These are phyloP conservation scores for Drusus annulatus DNA, from an alignment of 1,140 invertebrate species.

Conservation along the genomic window DNA sequence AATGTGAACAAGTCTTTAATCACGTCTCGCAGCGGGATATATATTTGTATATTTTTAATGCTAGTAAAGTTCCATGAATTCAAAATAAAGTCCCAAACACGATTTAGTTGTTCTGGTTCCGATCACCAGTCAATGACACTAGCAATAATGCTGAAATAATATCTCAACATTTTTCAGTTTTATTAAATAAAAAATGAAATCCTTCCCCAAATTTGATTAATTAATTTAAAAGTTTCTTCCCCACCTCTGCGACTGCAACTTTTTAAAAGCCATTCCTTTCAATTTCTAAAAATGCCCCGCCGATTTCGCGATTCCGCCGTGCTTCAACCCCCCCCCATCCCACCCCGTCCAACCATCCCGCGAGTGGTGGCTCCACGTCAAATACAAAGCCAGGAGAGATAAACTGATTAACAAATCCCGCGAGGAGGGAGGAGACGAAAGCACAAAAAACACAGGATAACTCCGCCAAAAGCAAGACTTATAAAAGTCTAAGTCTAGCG, in stretches of 20 bases:
- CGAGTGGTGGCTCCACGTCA: not conserved
- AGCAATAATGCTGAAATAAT: no score
- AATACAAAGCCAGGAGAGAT: conserved; percentile 51
- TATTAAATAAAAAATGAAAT: no score
- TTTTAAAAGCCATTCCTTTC: conserved; percentile 43
- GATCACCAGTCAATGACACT: no score
- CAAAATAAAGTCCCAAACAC: no score
- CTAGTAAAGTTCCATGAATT: no score
- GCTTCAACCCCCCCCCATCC: not conserved
- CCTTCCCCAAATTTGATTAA: not conserved
- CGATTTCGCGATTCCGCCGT: conserved; percentile 28
- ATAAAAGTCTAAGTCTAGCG: not conserved
- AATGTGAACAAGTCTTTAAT: no score
- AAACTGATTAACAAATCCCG: conserved; percentile 57
- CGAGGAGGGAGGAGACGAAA: conserved; percentile 30
- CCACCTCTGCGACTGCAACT: conserved; percentile 19
- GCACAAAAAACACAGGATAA: not conserved
- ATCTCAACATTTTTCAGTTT: no score
- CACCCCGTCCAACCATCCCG: not conserved
- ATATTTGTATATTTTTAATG: no score
- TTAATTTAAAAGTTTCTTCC: conserved; percentile 22
- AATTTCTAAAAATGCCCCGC: conserved; percentile 34
- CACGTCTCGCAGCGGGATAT: no score
- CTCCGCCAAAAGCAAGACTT: not conserved
- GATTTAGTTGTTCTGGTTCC: no score